A percentile compares a stretch with the other conserved stretches of the same genome.
Conservation (phyloP, 2,888 invertebrate species). For the Tipula helvola region DNA sequence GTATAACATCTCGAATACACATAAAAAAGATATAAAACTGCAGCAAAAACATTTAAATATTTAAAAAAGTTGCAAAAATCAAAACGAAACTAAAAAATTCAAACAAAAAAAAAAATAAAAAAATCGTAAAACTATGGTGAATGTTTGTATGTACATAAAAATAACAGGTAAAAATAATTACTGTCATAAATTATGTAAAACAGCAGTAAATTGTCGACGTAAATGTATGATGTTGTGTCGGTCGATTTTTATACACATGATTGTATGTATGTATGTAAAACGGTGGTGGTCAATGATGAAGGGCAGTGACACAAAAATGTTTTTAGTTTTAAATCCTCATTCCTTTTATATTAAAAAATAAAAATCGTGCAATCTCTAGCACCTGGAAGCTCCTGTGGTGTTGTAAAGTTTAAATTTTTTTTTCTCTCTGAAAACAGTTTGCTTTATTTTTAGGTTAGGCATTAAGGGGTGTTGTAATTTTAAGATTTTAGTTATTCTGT, state of each 20-base stretch:
- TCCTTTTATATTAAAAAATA: not conserved
- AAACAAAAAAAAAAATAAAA: not conserved
- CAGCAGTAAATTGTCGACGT: not conserved
- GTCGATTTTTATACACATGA: not conserved
- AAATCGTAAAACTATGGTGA: not conserved
- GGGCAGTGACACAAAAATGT: not conserved
- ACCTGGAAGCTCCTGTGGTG: not conserved
- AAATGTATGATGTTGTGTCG: not conserved
- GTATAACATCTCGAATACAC: not conserved
- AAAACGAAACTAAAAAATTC: not conserved
- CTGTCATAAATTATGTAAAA: not conserved
- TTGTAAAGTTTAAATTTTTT: not conserved
- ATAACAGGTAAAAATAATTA: not conserved
- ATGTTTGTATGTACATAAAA: not conserved
- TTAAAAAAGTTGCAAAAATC: not conserved
- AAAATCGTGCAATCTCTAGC: not conserved
- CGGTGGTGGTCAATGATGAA: not conserved
- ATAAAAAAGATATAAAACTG: not conserved
- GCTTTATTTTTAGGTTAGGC: not conserved
- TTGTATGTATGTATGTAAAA: not conserved
- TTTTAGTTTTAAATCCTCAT: not conserved
- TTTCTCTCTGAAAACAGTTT: not conserved
- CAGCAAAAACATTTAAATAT: not conserved
- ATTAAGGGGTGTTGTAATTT: not conserved
- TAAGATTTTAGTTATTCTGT: not conserved